Percentiles rank a stretch among this genome's conserved stretches.
Evolutionary conservation across 2,888 invertebrate species (phyloP).

Genomic region (Neria commutata): DNA sequence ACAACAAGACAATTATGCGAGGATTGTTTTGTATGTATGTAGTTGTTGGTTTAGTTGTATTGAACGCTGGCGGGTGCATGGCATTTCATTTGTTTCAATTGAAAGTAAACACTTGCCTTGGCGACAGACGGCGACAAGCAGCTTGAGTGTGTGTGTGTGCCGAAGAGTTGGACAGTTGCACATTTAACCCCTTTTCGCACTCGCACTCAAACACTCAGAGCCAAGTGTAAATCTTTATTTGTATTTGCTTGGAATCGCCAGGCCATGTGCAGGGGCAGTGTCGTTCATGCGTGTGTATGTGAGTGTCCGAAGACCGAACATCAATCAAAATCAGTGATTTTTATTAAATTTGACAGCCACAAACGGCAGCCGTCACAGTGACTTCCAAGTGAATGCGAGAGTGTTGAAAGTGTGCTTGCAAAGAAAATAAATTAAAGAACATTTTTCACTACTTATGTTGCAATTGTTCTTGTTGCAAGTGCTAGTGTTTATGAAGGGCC

Average conservation of each 20-base stretch:
- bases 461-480: slow-evolving; percentile 41
- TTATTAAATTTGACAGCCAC: slow-evolving; percentile 59
- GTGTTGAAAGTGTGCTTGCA: background rate
- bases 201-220: background rate
- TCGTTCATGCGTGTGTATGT: background rate
- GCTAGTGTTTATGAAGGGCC: no score
- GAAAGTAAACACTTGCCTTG: slow-evolving; percentile 32
- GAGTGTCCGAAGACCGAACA: slow-evolving; percentile 33
- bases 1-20: no score
- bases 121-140: slow-evolving; percentile 33
- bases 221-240: background rate
- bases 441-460: background rate
- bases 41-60: no score
- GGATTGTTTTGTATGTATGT: no score
- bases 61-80: no score
- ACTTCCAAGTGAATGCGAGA: background rate
- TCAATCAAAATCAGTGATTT: slow-evolving; percentile 60
- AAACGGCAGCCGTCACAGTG: slow-evolving; percentile 33
- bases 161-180: background rate
- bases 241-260: background rate
- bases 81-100: slow-evolving; percentile 53
- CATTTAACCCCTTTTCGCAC: slow-evolving; percentile 21
- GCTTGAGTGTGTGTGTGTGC: no score
- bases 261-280: background rate
- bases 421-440: background rate